These are phyloP conservation scores for Etheostoma spectabile DNA, from an alignment of 2,113 vertebrate genomes.

Conservation along the genomic window DNA sequence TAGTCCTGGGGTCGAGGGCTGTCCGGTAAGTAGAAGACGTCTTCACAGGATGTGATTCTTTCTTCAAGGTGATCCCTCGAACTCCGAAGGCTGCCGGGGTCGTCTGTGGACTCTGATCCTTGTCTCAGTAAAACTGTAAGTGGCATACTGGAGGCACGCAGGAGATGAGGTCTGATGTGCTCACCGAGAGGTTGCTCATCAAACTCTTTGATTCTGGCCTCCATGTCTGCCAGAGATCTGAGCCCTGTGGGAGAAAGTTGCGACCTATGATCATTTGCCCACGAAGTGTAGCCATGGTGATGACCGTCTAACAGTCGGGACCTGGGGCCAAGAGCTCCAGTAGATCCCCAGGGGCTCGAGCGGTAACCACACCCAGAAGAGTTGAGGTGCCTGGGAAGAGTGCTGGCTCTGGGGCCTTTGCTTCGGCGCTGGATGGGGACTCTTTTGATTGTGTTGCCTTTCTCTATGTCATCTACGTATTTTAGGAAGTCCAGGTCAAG, in stretches of 20 bases:
- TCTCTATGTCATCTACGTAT: constrained; percentile 98
- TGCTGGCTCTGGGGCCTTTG: constrained; percentile 90
- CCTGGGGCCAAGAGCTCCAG: constrained; percentile 80
- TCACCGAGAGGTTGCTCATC: constrained; percentile 80
- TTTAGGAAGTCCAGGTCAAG: constrained; percentile 97
- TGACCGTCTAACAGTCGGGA: constrained; percentile 77
- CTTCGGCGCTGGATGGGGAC: constrained; percentile 90
- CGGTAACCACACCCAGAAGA: constrained; percentile 85
- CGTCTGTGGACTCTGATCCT: constrained; percentile 69
- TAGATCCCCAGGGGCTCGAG: constrained; percentile 84
- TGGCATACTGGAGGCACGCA: constrained; percentile 93
- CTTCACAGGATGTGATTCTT: constrained; percentile 65
- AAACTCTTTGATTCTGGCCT: constrained; percentile 75
- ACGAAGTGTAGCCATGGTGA: constrained; percentile 72
- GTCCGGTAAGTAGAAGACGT: constrained; percentile 64
- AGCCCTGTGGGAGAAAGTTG: constrained; percentile 39
- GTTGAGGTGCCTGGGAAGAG: constrained; percentile 93
- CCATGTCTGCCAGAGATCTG: constrained; percentile 77
- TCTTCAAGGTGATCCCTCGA: constrained; percentile 67
- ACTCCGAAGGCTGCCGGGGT: constrained; percentile 64
- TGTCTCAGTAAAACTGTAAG: constrained; percentile 85
- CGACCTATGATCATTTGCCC: constrained; percentile 42
- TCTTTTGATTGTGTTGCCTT: constrained; percentile 94
- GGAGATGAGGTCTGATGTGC: constrained; percentile 88
- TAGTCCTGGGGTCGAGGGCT: constrained; percentile 41